These are phyloP conservation scores for Andricus grossulariae DNA, from an alignment of 1,140 invertebrate genomes.

Conservation along the genomic window DNA sequence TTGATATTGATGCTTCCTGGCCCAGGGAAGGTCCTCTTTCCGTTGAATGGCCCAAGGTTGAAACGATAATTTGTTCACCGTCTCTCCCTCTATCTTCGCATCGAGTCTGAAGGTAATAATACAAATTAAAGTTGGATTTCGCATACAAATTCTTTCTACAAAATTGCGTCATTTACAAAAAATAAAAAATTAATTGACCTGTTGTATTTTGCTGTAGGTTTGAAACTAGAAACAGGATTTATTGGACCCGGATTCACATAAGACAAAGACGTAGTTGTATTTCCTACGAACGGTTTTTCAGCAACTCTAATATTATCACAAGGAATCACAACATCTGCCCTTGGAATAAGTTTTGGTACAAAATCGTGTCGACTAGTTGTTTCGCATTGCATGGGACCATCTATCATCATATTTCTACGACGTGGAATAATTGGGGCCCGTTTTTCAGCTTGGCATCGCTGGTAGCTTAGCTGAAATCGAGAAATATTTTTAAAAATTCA, in stretches of 20 bases:
- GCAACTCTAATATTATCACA: constrained; percentile 69
- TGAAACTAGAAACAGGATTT: constrained; percentile 56
- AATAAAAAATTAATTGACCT: constrained; percentile 52
- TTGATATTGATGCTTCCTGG: constrained; percentile 64
- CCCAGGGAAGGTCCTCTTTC: constrained; percentile 72
- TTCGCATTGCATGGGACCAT: constrained; percentile 82
- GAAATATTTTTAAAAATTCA: background rate
- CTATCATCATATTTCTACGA: constrained; percentile 53
- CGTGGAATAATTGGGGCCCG: constrained; percentile 61
- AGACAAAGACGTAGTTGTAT: constrained; percentile 63
- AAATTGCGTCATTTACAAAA: background rate
- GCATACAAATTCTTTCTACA: background rate
- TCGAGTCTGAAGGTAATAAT: constrained; percentile 67
- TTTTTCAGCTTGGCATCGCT: constrained; percentile 58
- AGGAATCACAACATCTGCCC: constrained; percentile 65
- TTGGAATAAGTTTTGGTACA: constrained; percentile 77
- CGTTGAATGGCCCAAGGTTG: constrained; percentile 69
- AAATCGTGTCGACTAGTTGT: constrained; percentile 84
- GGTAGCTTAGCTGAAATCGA: constrained; percentile 63
- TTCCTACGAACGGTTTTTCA: constrained; percentile 64
- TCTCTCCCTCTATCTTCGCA: constrained; percentile 77
- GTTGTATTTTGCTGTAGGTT: constrained; percentile 58
- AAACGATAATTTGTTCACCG: constrained; percentile 79
- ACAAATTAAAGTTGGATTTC: background rate
- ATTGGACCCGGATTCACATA: constrained; percentile 56